Evolutionary conservation across 2,888 invertebrate genomes (phyloP).

Genomic region (Diarsia mendica): DNA sequence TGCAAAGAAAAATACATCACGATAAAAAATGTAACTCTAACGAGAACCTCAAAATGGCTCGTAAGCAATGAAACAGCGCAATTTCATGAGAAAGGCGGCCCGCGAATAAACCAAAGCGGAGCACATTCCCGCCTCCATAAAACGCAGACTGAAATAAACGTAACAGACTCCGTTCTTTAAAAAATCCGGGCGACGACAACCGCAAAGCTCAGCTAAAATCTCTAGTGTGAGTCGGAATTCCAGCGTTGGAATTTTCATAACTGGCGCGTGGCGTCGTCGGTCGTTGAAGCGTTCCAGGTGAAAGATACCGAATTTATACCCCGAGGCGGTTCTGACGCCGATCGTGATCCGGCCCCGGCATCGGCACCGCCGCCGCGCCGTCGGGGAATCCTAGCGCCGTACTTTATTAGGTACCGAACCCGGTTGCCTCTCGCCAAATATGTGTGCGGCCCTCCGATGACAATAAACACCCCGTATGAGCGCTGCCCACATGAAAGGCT

Average conservation of each 20-base stretch:
- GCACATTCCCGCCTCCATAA: slow-evolving; percentile 89
- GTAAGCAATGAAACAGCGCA: slow-evolving; percentile 89
- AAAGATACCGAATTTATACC: slow-evolving; percentile 84
- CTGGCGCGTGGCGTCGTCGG: slow-evolving; percentile 79
- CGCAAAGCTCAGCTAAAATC: slow-evolving; percentile 88
- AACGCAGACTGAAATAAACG: slow-evolving; percentile 88
- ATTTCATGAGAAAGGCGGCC: slow-evolving; percentile 88
- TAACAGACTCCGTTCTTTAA: slow-evolving; percentile 87
- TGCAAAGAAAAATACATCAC: slow-evolving; percentile 82
- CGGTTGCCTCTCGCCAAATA: slow-evolving; percentile 76
- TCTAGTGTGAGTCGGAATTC: slow-evolving; percentile 87
- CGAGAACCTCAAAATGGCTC: slow-evolving; percentile 87
- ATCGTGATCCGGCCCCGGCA: slow-evolving; percentile 74
- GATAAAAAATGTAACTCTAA: slow-evolving; percentile 86
- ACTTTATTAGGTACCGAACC: slow-evolving; percentile 80
- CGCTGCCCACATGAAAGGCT: slow-evolving; percentile 79
- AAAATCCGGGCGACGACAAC: slow-evolving; percentile 86
- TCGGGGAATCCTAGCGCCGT: slow-evolving; percentile 73
- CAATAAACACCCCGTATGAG: slow-evolving; percentile 79
- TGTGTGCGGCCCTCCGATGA: slow-evolving; percentile 77
- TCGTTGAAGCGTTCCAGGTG: slow-evolving; percentile 82
- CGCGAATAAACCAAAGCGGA: slow-evolving; percentile 88
- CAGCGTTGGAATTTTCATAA: slow-evolving; percentile 89
- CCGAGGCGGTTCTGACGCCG: slow-evolving; percentile 76
- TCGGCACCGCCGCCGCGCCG: slow-evolving; percentile 48